These are phyloP conservation scores for Sebastolobus alascanus DNA, from an alignment of 2,797 vertebrate genomes.

Conservation along the genomic window DNA sequence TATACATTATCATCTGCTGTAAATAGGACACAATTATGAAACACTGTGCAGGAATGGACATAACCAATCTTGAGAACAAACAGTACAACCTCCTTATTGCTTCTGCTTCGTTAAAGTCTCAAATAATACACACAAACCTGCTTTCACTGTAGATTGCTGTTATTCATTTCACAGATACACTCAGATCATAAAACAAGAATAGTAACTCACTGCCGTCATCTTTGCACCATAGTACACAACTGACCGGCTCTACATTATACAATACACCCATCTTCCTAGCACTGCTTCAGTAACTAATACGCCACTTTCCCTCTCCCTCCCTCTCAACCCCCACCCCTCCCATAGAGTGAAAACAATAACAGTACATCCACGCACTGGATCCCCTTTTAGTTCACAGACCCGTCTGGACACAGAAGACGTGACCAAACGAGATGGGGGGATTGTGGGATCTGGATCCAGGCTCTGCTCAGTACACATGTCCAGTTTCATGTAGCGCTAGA, in stretches of 20 bases:
- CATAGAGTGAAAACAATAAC: conserved; percentile 80
- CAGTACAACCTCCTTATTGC: conserved; percentile 12
- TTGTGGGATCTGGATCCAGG: conserved; percentile 69
- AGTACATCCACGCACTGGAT: conserved; percentile 80
- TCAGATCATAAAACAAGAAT: conserved; percentile 89
- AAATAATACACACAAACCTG: conserved; percentile 71
- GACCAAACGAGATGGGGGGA: conserved; percentile 62
- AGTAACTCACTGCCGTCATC: conserved; percentile 81
- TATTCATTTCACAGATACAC: conserved; percentile 89
- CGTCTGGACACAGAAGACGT: conserved; percentile 54
- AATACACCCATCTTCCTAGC: conserved; percentile 84
- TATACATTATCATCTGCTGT: conserved; percentile 4
- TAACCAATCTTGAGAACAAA: not conserved
- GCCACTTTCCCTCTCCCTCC: conserved; percentile 60
- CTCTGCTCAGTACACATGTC: conserved; percentile 77
- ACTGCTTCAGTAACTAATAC: conserved; percentile 85
- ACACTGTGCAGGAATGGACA: not conserved
- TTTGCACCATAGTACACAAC: conserved; percentile 85
- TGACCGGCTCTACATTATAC: conserved; percentile 89
- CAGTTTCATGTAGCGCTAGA: conserved; percentile 73
- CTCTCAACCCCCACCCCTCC: conserved; percentile 50
- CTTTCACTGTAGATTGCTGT: conserved; percentile 86
- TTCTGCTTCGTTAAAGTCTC: conserved; percentile 32
- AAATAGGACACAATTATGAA: conserved; percentile 2
- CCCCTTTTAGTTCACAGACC: conserved; percentile 75